phyloP scores from a whole-genome alignment of 2,797 vertebrate species.

The Galaxias olidus region DNA sequence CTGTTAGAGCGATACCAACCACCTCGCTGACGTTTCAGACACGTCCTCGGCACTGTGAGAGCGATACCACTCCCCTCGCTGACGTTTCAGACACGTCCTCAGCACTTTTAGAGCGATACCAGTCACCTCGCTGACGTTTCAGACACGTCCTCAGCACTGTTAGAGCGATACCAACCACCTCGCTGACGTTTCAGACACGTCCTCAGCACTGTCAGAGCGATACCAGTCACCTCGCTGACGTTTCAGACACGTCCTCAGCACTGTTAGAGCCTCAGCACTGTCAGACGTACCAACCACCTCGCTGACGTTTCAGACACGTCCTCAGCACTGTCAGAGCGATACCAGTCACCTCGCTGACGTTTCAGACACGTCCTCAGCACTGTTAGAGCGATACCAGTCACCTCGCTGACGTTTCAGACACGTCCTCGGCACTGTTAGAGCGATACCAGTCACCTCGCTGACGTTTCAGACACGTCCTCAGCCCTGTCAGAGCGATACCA shows the following conservation, averaged over 20 bases:
- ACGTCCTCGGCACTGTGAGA: constrained; percentile 36
- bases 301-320: constrained; percentile 30
- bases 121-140: constrained; percentile 33
- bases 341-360: constrained; percentile 33
- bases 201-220: constrained; percentile 41
- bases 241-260: constrained; percentile 14
- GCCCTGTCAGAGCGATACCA: constrained; percentile 43
- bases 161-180: constrained; percentile 40
- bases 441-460: constrained; percentile 33
- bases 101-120: constrained; percentile 43
- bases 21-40: constrained; percentile 31
- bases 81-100: constrained; percentile 27
- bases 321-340: constrained; percentile 42
- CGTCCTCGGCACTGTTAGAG: constrained; percentile 36
- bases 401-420: constrained; percentile 31
- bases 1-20: constrained; percentile 48
- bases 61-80: constrained; percentile 32
- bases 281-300: constrained; percentile 32
- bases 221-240: constrained; percentile 32
- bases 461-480: constrained; percentile 25
- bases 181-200: constrained; percentile 29
- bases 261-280: too few relatives aligned
- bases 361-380: constrained; percentile 15
- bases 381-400: constrained; percentile 47
- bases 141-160: constrained; percentile 29